phyloP scores from a whole-genome alignment of 2,113 vertebrate species.

The Puffinus mauretanicus region DNA sequence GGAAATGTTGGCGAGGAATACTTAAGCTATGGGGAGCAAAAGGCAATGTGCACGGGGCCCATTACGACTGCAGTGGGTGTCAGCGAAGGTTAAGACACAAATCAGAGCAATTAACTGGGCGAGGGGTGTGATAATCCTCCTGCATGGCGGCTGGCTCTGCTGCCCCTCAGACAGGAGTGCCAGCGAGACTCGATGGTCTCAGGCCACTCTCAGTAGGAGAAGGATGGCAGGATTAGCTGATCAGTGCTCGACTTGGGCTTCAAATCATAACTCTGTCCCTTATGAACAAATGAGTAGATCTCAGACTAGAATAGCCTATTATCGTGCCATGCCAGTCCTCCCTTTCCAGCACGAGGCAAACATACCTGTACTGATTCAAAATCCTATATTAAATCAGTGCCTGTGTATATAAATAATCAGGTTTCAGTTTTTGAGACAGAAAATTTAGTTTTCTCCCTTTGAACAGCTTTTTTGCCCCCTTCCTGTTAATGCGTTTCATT shows the following conservation, averaged over 20 bases:
- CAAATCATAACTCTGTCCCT: not conserved
- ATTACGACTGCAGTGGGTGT: not conserved
- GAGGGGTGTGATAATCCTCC: not conserved
- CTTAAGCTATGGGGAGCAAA: not conserved
- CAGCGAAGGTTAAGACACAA: not conserved
- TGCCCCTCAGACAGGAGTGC: not conserved
- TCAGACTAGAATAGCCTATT: not conserved
- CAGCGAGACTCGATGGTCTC: not conserved
- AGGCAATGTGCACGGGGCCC: not conserved
- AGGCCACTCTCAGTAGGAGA: not conserved
- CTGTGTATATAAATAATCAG: not conserved
- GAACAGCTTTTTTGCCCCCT: rapidly evolving
- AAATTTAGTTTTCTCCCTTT: not conserved
- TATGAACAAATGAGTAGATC: not conserved
- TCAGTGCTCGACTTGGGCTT: not conserved
- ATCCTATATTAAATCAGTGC: not conserved
- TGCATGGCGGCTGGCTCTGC: rapidly evolving
- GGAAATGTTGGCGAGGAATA: not conserved
- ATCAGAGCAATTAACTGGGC: not conserved
- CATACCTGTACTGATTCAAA: not conserved
- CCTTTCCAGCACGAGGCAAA: not conserved
- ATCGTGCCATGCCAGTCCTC: not conserved
- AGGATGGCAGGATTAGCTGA: not conserved
- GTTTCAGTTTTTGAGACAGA: not conserved
- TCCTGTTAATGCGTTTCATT: not conserved